Base-by-base conservation (phyloP, 2,113 vertebrate genomes). In the Myodes glareolus region DNA sequence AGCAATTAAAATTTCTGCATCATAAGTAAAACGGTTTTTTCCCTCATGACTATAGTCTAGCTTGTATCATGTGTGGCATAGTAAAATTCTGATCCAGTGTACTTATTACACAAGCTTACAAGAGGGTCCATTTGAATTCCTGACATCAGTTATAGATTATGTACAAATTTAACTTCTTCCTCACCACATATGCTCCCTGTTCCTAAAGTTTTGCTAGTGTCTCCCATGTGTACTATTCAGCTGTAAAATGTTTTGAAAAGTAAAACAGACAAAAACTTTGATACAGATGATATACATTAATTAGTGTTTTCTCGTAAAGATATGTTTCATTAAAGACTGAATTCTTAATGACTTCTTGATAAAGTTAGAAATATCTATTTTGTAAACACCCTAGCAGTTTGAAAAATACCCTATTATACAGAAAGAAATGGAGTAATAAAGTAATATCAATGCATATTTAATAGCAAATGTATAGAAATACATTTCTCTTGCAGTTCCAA, bases 191-290 rank as follows among this genome's bases (percentile, higher is more conserved):
- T 84, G 76, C 92, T 52, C 27, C 94, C 52, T 4, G 5, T 65
- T 92, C n/a, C 29, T 29, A 58, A 89, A 2, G 92, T 65, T 90
- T 21, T 84, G 55, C 61, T 19, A 36, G 58, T 7, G 29, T 88
- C 91, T 61, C 36, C n/a, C 9, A 94, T 61, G 87, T 29, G 76
- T 94, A 87, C 19, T 55, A 76, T 47, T 96, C 82, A 91, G 77
- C 73, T 92, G 45, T 0, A 90, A 23, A 88, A 75, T 68, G 31
- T 87, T 70, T 67, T 81, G 5, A 72, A 97, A 97, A 87, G 73
- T 78, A 88, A 97, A 92, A 65, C 6, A 91, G 12, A 87, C 88
- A 93, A 95, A 95, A 94, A 36, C 4, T 58, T 91, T 88, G 29
- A 76, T 76, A 80, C 47, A 29, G 63, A 81, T 88, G 31, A 78